These are phyloP conservation scores for Chrysolina haemoptera DNA, from an alignment of 2,888 invertebrate species.

Conservation along the genomic window DNA sequence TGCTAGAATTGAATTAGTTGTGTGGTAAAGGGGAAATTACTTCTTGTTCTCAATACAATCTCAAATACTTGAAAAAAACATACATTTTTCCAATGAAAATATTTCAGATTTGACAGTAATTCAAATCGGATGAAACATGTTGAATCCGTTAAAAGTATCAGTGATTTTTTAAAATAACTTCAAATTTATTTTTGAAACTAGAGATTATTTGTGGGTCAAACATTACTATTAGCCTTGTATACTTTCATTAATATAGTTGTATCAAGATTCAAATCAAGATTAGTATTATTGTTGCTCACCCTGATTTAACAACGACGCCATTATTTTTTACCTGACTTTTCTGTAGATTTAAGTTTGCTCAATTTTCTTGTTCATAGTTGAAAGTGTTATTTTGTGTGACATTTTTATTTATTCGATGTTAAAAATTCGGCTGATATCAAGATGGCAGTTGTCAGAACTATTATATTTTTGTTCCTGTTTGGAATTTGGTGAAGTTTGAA, in stretches of 20 bases:
- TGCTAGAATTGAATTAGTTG: too few relatives aligned
- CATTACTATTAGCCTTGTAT: not conserved
- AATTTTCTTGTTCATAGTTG: not conserved
- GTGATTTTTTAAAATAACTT: too few relatives aligned
- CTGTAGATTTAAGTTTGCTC: slow-evolving; percentile 16
- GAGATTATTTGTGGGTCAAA: not conserved
- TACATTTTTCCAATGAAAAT: too few relatives aligned
- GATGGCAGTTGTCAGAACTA: slow-evolving; percentile 14
- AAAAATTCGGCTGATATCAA: slow-evolving; percentile 7
- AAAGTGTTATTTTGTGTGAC: not conserved
- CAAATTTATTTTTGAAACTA: not conserved
- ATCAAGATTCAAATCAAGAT: not conserved
- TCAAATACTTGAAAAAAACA: too few relatives aligned
- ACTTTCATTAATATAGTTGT: not conserved
- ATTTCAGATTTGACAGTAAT: too few relatives aligned
- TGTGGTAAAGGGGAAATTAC: too few relatives aligned
- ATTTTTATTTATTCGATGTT: slow-evolving; percentile 17
- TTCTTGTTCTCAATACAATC: too few relatives aligned
- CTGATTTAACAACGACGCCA: slow-evolving; percentile 23
- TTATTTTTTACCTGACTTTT: slow-evolving; percentile 19
- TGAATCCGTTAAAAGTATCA: too few relatives aligned
- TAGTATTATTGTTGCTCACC: slow-evolving; percentile 16
- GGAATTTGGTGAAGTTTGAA: slow-evolving; percentile 54
- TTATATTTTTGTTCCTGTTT: slow-evolving; percentile 53
- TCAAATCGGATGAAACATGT: too few relatives aligned